Evolutionary conservation across 2,888 invertebrate genomes (phyloP).

Genomic region (Acanthoscelides obtectus): DNA sequence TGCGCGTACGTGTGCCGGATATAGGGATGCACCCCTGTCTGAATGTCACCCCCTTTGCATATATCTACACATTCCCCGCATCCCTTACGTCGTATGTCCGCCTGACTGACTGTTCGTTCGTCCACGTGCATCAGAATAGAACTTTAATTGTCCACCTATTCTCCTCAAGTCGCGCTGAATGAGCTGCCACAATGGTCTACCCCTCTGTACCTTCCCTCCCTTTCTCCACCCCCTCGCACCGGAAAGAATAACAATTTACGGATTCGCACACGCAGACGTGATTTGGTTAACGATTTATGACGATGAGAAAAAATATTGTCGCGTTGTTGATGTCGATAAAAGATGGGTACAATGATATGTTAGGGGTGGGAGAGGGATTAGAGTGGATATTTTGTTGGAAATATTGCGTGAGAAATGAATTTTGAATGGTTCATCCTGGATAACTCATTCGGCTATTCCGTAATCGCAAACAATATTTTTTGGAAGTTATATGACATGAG

Average conservation of each 20-base stretch:
- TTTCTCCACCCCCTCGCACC: conserved; percentile 13
- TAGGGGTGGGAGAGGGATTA: background rate
- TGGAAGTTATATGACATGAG: too few relatives aligned
- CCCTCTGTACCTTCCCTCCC: conserved; percentile 18
- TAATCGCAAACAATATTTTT: too few relatives aligned
- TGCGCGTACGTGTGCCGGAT: background rate
- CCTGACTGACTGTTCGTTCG: conserved; percentile 30
- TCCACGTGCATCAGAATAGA: conserved; percentile 35
- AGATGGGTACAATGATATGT: conserved; percentile 12
- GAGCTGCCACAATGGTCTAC: conserved; percentile 25
- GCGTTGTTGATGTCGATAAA: conserved; percentile 18
- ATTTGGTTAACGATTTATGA: conserved; percentile 27
- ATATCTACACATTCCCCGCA: conserved; percentile 1
- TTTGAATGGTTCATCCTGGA: too few relatives aligned
- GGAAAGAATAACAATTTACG: conserved; percentile 35
- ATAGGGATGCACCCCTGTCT: background rate
- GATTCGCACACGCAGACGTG: conserved; percentile 22
- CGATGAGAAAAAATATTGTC: conserved; percentile 18
- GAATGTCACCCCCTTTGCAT: conserved; percentile 13
- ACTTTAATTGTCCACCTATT: conserved; percentile 38
- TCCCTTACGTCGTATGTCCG: conserved; percentile 12
- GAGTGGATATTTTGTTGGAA: background rate
- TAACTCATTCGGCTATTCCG: too few relatives aligned
- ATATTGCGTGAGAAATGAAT: background rate
- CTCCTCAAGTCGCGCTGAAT: conserved; percentile 25